These are phyloP conservation scores for Misgurnus mizolepis DNA, from an alignment of 2,113 vertebrate genomes.

Conservation along the genomic window DNA sequence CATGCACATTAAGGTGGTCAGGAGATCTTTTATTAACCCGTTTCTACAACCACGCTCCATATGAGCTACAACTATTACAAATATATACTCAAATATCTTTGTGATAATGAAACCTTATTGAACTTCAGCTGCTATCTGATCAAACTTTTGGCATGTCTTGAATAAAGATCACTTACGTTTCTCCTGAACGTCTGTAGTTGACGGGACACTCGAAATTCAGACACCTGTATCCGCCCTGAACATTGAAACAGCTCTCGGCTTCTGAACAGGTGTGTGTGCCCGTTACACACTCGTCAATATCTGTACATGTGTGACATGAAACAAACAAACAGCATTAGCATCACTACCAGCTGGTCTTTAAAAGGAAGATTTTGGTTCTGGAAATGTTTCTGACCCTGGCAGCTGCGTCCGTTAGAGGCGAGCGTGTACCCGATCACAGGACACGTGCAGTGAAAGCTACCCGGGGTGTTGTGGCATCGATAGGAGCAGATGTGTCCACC, in stretches of 20 bases:
- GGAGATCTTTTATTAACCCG: slow-evolving; percentile 1
- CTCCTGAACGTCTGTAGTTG: slow-evolving; percentile 86
- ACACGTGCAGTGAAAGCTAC: slow-evolving; percentile 94
- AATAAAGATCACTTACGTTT: slow-evolving; percentile 83
- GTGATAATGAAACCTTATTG: no score
- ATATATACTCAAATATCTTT: no score
- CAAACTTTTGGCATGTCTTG: no score
- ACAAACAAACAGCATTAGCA: neutral
- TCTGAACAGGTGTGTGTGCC: slow-evolving; percentile 87
- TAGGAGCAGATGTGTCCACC: slow-evolving; percentile 95
- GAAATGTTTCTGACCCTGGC: slow-evolving; percentile 81
- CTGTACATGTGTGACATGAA: slow-evolving; percentile 64
- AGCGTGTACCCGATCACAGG: slow-evolving; percentile 84
- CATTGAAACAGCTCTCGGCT: slow-evolving; percentile 93
- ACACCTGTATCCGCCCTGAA: slow-evolving; percentile 90
- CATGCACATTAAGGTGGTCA: neutral
- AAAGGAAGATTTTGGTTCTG: no score
- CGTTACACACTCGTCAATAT: slow-evolving; percentile 90
- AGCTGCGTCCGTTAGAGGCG: slow-evolving; percentile 89
- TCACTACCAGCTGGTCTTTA: neutral
- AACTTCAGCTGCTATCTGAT: no score
- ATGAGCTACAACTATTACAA: no score
- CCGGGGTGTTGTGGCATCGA: slow-evolving; percentile 86
- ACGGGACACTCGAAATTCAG: slow-evolving; percentile 86
- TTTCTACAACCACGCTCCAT: no score